These are phyloP conservation scores for Narcine bancroftii DNA, from an alignment of 2,113 vertebrate genomes.

Conservation along the genomic window DNA sequence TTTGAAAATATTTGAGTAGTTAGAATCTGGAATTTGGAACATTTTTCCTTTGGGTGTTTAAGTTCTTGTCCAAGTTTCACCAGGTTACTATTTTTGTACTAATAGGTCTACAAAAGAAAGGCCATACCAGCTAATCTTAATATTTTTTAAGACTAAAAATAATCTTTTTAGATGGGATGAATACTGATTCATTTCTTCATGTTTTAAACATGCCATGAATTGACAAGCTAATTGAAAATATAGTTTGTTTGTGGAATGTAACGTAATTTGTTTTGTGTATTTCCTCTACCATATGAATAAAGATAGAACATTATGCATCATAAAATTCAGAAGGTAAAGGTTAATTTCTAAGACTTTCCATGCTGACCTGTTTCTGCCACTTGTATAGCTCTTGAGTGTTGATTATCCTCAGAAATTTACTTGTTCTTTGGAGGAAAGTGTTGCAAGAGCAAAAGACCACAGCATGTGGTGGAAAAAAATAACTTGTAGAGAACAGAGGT, in stretches of 20 bases:
- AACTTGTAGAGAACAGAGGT: too few species aligned
- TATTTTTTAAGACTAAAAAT: not conserved
- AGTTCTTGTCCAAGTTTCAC: not conserved
- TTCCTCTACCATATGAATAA: not conserved
- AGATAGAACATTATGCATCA: not conserved
- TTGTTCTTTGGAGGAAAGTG: not conserved
- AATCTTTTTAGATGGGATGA: not conserved
- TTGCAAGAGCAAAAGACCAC: too few species aligned
- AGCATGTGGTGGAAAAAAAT: too few species aligned
- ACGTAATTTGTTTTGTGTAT: too few species aligned
- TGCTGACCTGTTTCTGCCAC: not conserved
- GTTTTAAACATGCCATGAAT: not conserved
- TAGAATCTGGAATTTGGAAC: not conserved
- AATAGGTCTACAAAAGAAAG: not conserved
- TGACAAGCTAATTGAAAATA: not conserved
- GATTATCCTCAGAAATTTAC: not conserved
- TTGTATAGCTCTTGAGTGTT: not conserved
- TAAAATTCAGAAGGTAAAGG: not conserved
- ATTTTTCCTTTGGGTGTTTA: too few species aligned
- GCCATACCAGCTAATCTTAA: not conserved
- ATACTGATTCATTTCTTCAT: not conserved
- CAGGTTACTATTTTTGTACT: not conserved
- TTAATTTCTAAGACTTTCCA: not conserved
- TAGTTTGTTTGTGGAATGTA: not conserved
- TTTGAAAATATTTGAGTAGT: not conserved